These are phyloP conservation scores for Macrochelys suwanniensis DNA, from an alignment of 2,797 vertebrate genomes.

Conservation along the genomic window DNA sequence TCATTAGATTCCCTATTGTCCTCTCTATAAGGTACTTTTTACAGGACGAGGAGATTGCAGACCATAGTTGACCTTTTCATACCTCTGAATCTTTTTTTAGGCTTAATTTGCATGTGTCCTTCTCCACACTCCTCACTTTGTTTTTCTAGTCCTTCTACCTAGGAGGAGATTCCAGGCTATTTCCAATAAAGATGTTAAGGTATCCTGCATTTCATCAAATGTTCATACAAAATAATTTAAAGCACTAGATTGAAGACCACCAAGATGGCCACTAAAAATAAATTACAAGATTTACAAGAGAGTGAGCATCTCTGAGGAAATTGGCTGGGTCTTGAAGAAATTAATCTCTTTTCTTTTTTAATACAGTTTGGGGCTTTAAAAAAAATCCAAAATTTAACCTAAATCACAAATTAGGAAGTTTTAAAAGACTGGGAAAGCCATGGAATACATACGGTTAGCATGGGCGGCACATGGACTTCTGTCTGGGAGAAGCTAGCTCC, in stretches of 20 bases:
- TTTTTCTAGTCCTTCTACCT: neutral
- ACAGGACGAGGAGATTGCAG: neutral
- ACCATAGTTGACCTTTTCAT: neutral
- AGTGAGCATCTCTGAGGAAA: neutral
- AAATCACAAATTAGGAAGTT: neutral
- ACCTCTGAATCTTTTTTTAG: neutral
- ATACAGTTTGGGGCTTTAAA: neutral
- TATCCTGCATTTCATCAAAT: neutral
- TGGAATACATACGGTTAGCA: neutral
- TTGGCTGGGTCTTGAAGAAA: neutral
- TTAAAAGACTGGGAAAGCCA: neutral
- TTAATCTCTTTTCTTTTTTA: neutral
- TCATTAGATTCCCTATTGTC: neutral
- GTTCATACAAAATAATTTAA: neutral
- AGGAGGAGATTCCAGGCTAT: neutral
- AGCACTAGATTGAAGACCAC: neutral
- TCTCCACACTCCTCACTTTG: neutral
- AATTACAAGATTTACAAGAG: neutral
- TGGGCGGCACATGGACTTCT: too few relatives aligned
- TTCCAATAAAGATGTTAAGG: neutral
- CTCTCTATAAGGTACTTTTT: neutral
- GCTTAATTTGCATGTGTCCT: neutral
- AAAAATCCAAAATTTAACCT: neutral
- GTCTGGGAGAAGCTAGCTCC: too few relatives aligned
- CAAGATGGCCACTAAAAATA: neutral